Evolutionary conservation across 2,797 vertebrate species (phyloP).

Genomic region (Channa striata): DNA sequence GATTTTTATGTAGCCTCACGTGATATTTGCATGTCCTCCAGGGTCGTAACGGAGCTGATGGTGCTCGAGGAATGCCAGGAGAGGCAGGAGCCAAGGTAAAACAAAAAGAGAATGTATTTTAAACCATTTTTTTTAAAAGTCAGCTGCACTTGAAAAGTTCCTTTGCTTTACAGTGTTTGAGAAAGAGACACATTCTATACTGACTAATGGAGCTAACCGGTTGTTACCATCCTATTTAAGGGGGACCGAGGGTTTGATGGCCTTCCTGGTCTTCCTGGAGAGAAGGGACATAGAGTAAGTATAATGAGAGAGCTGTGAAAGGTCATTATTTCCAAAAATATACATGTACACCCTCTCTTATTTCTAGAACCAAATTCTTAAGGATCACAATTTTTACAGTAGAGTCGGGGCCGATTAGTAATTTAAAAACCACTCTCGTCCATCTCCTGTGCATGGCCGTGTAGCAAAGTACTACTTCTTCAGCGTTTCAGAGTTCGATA

Average conservation of each 20-base stretch:
- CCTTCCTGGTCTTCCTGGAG: slow-evolving; percentile 86
- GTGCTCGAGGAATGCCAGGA: slow-evolving; percentile 95
- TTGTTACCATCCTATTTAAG: slow-evolving; percentile 60
- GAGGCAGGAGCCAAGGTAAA: slow-evolving; percentile 93
- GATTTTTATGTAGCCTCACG: slow-evolving; percentile 31
- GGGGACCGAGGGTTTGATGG: slow-evolving; percentile 88
- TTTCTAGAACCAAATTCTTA: slow-evolving; percentile 29
- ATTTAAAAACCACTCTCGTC: slow-evolving; percentile 39
- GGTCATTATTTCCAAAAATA: slow-evolving; percentile 26
- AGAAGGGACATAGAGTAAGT: slow-evolving; percentile 87
- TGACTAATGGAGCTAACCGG: neutral
- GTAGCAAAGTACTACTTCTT: slow-evolving; percentile 51
- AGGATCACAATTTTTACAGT: slow-evolving; percentile 33
- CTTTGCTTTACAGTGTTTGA: neutral
- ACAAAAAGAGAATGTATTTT: neutral
- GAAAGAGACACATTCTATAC: neutral
- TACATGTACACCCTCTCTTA: slow-evolving; percentile 37
- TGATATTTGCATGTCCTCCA: slow-evolving; percentile 67
- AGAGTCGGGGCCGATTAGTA: slow-evolving; percentile 26
- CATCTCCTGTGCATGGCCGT: slow-evolving; percentile 15
- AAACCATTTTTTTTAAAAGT: neutral
- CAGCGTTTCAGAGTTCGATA: too few relatives aligned
- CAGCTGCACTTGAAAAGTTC: neutral
- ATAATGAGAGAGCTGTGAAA: neutral
- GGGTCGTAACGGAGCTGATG: slow-evolving; percentile 95